A percentile compares a stretch with the other conserved stretches of the same genome.
phyloP scores from a whole-genome alignment of 2,888 invertebrate species.

The Tineola bisselliella region DNA sequence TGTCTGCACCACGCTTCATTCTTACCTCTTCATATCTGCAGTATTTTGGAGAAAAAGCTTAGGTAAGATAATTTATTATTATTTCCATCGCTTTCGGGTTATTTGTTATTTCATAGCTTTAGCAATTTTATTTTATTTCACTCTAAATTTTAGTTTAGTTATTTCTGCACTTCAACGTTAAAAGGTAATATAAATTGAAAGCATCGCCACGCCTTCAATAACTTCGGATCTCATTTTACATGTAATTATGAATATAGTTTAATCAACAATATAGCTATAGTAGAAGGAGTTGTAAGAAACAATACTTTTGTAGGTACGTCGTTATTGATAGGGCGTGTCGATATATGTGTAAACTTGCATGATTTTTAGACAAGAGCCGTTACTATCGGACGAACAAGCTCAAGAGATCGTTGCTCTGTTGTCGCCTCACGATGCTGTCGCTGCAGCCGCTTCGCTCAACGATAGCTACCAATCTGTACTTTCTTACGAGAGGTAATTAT shows the following conservation, averaged over 20 bases:
- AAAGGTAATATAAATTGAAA: too few species aligned
- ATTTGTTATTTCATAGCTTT: constrained; percentile 11
- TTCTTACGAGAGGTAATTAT: constrained; percentile 56
- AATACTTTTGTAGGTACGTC: neutral
- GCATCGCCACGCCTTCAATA: too few species aligned
- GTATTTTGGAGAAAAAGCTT: constrained; percentile 87
- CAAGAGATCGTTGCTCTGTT: constrained; percentile 87
- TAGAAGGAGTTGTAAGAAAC: too few species aligned
- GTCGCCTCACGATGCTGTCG: constrained; percentile 64
- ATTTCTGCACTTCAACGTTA: neutral
- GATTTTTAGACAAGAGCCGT: constrained; percentile 74
- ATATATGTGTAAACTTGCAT: too few species aligned
- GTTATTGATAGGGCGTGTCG: neutral
- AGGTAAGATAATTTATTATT: constrained; percentile 68
- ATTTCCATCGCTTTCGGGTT: constrained; percentile 6
- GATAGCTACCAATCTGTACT: constrained; percentile 68
- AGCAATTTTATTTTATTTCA: constrained; percentile 11
- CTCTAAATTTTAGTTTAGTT: neutral
- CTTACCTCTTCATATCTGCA: constrained; percentile 67
- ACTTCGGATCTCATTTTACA: too few species aligned
- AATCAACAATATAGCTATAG: too few species aligned
- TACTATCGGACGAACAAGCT: constrained; percentile 89
- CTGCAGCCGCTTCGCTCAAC: constrained; percentile 61
- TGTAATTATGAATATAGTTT: too few species aligned
- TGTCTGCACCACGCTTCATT: constrained; percentile 68